Base-by-base conservation (phyloP, 2,113 vertebrate species). In the Anas platyrhynchos region DNA sequence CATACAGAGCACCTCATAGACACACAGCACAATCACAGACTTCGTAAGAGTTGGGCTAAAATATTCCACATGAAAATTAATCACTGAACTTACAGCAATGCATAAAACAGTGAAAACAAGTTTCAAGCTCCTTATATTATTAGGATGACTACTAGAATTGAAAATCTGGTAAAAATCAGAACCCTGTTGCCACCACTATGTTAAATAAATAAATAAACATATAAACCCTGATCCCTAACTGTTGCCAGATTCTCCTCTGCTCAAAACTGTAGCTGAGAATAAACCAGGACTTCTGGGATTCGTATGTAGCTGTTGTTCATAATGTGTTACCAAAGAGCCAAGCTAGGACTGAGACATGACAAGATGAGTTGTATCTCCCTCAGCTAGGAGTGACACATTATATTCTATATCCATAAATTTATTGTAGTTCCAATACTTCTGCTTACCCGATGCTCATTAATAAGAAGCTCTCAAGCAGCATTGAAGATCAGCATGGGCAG, bases 401-500 rank as follows among this genome's bases (percentile, higher is more conserved):
- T 41, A 41, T 41, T 41, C 10, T 41, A 29, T 38, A 32, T 7
- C 59, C 4, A 17, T 13, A 68, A 36, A 13, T 27, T 52, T 31
- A 58, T 6, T n/a, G 27, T 36, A 59, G 52, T 69, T 56, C 6
- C 2, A 20, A 7, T n/a, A 1, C 9, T 26, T 7, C 34, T 44
- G 93, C 98, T 97, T 93, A 99, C 99, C 98, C 99, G 98, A 97
- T 99, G 99, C 29, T 99, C 98, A 18, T 98, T 97, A 96, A 99
- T 98, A 74, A 99, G 99, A 76, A 99, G 99, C 95, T 99, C 99
- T 65, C 99, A 98, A 13, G 99, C 99, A 41, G 99, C 98, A 61
- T 98, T 98, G 96, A 99, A 99, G 95, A 99, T 99, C 55, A 99
- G 97, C 0, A 99, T 99, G 97, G 99, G 99, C 26, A 99, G 98